Evolutionary conservation across 2,888 invertebrate species (phyloP).

Genomic region (Synergus itoensis): DNA sequence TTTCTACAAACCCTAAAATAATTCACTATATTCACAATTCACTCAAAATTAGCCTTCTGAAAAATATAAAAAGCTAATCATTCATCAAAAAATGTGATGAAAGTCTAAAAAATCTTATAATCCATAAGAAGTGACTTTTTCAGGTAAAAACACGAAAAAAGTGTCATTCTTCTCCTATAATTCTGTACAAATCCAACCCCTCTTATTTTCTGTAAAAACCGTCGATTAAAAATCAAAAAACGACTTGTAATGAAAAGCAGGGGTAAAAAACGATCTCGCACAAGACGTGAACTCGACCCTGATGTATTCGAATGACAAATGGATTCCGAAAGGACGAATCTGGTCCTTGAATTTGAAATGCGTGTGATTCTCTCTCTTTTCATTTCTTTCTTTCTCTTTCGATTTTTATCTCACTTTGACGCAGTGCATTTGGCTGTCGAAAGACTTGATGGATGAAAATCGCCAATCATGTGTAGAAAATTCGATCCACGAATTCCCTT

Average conservation of each 20-base stretch:
- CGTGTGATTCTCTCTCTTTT: constrained; percentile 47
- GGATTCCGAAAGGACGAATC: constrained; percentile 62
- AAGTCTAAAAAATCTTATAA: not conserved
- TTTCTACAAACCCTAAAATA: not conserved
- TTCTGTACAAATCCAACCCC: not conserved
- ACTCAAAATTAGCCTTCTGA: not conserved
- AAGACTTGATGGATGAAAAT: constrained; percentile 73
- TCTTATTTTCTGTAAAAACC: constrained; percentile 53
- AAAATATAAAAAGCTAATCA: not conserved
- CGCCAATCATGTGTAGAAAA: constrained; percentile 75
- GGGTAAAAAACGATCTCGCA: constrained; percentile 62
- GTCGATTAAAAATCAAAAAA: constrained; percentile 62
- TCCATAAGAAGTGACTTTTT: constrained; percentile 18
- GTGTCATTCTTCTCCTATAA: not conserved
- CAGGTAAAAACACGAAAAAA: constrained; percentile 34
- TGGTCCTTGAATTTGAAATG: constrained; percentile 57
- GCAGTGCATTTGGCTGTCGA: constrained; percentile 55
- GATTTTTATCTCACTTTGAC: constrained; percentile 42
- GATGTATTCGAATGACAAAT: constrained; percentile 71
- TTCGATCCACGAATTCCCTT: constrained; percentile 68
- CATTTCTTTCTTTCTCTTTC: constrained; percentile 44
- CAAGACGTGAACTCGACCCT: constrained; percentile 57
- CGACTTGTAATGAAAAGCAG: constrained; percentile 48
- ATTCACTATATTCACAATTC: not conserved
- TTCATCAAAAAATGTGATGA: constrained; percentile 15